These are phyloP conservation scores for Theristus sp. DNA, from an alignment of 2,888 invertebrate genomes.

Conservation along the genomic window DNA sequence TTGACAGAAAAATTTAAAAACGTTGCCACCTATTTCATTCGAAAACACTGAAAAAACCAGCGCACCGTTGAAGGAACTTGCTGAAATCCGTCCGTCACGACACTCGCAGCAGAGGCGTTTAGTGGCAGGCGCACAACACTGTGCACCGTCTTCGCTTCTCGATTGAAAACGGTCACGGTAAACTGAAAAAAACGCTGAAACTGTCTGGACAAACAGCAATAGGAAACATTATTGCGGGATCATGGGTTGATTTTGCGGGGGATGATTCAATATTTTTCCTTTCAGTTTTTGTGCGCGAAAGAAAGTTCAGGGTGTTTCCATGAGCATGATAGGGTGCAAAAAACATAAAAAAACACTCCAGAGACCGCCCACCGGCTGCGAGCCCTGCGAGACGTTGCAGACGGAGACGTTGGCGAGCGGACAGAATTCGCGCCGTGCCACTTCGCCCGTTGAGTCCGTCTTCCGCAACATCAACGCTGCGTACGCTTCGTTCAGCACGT, in stretches of 20 bases:
- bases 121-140: slow-evolving; percentile 14
- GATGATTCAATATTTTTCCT: not conserved
- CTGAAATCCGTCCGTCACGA: slow-evolving; percentile 8
- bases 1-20: not conserved
- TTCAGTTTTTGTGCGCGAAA: no score
- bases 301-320: no score
- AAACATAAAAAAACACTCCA: no score
- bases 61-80: not conserved
- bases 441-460: not conserved
- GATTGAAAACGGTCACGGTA: slow-evolving; percentile 19
- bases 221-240: not conserved
- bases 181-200: no score
- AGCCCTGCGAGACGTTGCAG: not conserved
- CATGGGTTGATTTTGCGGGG: not conserved
- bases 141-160: slow-evolving; percentile 8
- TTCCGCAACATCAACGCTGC: not conserved
- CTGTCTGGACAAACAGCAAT: no score
- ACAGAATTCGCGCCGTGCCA: not conserved
- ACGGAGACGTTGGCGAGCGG: not conserved
- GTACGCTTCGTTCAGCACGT: not conserved
- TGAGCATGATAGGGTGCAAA: no score
- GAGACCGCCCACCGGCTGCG: not conserved
- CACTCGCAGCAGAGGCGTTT: slow-evolving; percentile 10
- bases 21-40: not conserved
- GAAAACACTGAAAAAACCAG: no score